phyloP scores from a whole-genome alignment of 1,140 invertebrate genomes.

The Psilanteris sp. region DNA sequence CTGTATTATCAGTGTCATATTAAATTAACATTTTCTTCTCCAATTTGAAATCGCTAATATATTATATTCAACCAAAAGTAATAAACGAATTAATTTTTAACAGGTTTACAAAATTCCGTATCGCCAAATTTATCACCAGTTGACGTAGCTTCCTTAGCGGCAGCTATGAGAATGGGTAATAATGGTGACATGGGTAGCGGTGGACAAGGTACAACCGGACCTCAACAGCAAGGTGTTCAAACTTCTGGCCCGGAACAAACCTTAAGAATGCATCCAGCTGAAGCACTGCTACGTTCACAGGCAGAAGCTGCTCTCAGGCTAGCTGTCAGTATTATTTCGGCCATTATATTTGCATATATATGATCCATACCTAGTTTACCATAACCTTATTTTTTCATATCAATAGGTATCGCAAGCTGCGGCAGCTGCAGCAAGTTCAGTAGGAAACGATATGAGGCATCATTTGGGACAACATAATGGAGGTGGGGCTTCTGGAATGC shows the following conservation, averaged over 20 bases:
- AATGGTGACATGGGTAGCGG: constrained; percentile 80
- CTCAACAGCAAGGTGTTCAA: constrained; percentile 81
- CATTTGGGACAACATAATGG: constrained; percentile 77
- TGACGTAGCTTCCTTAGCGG: constrained; percentile 87
- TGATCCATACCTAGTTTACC: too few species aligned
- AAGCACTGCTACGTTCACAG: constrained; percentile 89
- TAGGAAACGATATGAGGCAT: constrained; percentile 78
- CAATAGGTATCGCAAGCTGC: constrained; percentile 79
- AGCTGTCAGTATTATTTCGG: constrained; percentile 81
- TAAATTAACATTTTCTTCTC: too few species aligned
- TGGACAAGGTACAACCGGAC: constrained; percentile 80
- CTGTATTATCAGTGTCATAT: too few species aligned
- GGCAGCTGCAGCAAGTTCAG: constrained; percentile 76
- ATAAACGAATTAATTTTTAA: neutral
- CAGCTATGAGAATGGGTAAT: constrained; percentile 88
- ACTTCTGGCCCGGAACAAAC: constrained; percentile 83
- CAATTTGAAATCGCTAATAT: too few species aligned
- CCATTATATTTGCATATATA: too few species aligned
- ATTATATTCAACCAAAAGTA: too few species aligned
- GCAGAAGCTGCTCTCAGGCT: constrained; percentile 89
- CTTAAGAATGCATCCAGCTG: constrained; percentile 87
- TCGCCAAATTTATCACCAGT: constrained; percentile 82
- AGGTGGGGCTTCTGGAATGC: constrained; percentile 76
- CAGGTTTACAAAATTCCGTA: constrained; percentile 78
- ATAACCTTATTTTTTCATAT: too few species aligned